Evolutionary conservation across 1,140 invertebrate species (phyloP).

Genomic region (Zaprionus camerounensis): DNA sequence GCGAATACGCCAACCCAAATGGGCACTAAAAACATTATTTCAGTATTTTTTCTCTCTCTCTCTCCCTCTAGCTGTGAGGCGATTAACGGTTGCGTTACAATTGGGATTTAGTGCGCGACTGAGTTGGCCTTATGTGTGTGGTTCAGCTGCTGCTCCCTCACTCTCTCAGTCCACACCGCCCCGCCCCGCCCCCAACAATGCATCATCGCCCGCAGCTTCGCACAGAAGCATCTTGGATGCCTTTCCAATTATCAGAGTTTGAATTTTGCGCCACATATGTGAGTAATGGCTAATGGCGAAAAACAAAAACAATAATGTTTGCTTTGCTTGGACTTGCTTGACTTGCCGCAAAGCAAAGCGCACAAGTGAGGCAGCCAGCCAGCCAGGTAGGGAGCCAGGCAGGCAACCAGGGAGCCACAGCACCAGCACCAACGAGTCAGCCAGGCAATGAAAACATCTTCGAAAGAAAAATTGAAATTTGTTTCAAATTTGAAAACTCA

Average conservation of each 20-base stretch:
- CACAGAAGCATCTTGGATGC: conserved; percentile 48
- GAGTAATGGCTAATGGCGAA: conserved; percentile 17
- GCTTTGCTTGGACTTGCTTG: conserved; percentile 48
- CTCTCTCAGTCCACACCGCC: neutral
- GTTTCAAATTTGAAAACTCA: conserved; percentile 77
- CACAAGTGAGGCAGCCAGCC: conserved; percentile 6
- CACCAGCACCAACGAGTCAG: neutral
- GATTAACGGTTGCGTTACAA: conserved; percentile 79
- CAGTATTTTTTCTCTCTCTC: conserved; percentile 17
- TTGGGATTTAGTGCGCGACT: conserved; percentile 81
- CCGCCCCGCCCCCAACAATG: neutral
- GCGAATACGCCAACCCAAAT: conserved; percentile 5
- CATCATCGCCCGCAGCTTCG: neutral
- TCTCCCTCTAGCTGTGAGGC: conserved; percentile 17
- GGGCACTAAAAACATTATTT: neutral
- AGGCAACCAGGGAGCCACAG: neutral
- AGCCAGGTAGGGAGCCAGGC: neutral
- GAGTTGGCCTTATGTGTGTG: conserved; percentile 28
- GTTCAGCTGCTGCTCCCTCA: neutral
- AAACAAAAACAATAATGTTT: conserved; percentile 33
- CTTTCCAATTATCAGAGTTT: conserved; percentile 74
- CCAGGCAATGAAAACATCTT: conserved; percentile 40
- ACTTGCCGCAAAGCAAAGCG: conserved; percentile 56
- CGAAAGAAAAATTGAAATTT: conserved; percentile 68
- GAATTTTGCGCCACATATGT: conserved; percentile 69